Base-by-base conservation (phyloP, 2,113 vertebrate species). In the Echinops telfairi region DNA sequence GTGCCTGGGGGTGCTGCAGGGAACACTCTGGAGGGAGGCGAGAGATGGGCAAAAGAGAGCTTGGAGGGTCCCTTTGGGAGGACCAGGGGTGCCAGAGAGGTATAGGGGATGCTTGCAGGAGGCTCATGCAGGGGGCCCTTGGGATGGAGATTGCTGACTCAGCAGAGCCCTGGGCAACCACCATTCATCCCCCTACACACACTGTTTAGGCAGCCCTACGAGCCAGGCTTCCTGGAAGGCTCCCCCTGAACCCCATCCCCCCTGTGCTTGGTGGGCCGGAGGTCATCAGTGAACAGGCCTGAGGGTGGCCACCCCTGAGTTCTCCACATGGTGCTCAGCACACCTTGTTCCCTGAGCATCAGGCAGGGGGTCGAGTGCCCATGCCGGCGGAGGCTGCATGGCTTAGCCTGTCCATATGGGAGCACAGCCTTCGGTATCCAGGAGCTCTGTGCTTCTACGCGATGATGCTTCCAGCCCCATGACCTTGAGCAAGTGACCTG, bases 401-500 rank as follows among this genome's bases (percentile, higher is more conserved):
- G 29, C 53, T 77, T 66, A 31, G 62, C 12, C 47, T 27, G 71
- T 3, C n/a, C 36, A 9, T 4, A 8, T 36, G 29, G 15, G 47
- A 40, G 23, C 47, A 40, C 19, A n/a, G 53, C 38, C 57, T 86
- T 83, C 22, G 68, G 76, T 17, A 6, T 64, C 43, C 43, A 31
- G 15, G 81, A 58, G 31, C 2, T 86, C 73, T 68, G 27, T 75
- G 53, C 81, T 23, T 86, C 62, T 57, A 71, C 36, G 93, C 6
- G 60, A 36, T 0, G 27, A 17, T 47, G 62, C 71, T 77, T 94
- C 80, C 80, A 76, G 68, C 15, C 43, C n/a, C 33, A 16, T 92
- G 86, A 84, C 83, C 77, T 92, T 93, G 86, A 86, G 57, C 19
- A 73, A 66, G 36, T 91, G 31, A 76, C 40, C 86, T 86, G 36